Base-by-base conservation (phyloP, 2,797 vertebrate species). In the Argyrosomus regius region DNA sequence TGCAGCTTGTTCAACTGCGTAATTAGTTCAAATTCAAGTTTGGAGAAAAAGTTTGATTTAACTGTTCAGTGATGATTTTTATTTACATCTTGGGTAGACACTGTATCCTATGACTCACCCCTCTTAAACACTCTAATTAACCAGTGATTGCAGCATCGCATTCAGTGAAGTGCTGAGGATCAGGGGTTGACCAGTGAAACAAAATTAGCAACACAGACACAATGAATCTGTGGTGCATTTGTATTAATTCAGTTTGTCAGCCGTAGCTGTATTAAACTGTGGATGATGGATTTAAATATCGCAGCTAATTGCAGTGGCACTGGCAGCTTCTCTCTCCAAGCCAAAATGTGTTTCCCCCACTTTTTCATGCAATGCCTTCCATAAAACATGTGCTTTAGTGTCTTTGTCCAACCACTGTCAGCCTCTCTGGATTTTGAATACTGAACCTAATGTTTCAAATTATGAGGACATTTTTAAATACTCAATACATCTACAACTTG, bases 31-130 rank as follows among this genome's bases (percentile, higher is more conserved):
- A 53, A 72, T 56, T 72, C 1, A 53, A 0, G n/a, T 67, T 49
- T 68, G 12, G 66, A 64, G 17, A 59, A 57, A 18, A 41, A 45
- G 28, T n/a, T 35, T 20, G 4, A 72, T 77, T 59, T 63, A 50
- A 64, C 69, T 10, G 39, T 1, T 62, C 5, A 72, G 28, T 26
- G 1, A 26, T 58, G 12, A 24, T 48, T 43, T 49, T n/a, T 22
- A 53, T 49, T 52, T 50, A 22, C 6, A 43, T 66, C 4, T 63
- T 76, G 18, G 0, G 71, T 18, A 56, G 39, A 75, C 16, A 20
- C 28, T 35, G 43, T 11, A 14, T 5, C 16, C 16, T 68, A 20
- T 77, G 39, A 75, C 20, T 43, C 59, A 71, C 5, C 31, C 18
- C 5, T 31, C 46, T 39, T 24, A 31, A 54, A 45, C n/a, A n/a